Base-by-base conservation (phyloP, 2,113 vertebrate genomes). In the Microcebus griseorufus region DNA sequence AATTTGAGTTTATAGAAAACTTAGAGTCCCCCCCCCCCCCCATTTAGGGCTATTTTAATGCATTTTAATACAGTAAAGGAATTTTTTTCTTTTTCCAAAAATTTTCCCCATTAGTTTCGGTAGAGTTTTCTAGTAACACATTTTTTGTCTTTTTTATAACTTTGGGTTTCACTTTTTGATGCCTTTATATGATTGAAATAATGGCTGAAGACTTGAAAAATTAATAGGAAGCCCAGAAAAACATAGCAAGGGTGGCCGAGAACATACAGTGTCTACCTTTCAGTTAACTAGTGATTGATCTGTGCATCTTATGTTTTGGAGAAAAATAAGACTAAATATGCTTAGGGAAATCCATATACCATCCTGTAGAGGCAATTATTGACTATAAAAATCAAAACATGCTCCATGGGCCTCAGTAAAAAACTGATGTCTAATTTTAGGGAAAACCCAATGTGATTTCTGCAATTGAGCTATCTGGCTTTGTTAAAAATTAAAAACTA, bases 221-320 rank as follows among this genome's bases (percentile, higher is more conserved):
- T 51, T 45, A 13, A 4, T 9, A 0, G 6, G 1, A 3, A 48
- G 2, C 6, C 12, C 34, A 78, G 37, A 60, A 3, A 29, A 29
- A 75, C 6, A 25, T 22, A 60, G 7, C n/a, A 55, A 58, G 37
- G 11, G 2, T 95, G 69, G 5, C 23, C 9, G 4, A n/a, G 20
- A 5, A 48, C 20, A 11, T 2, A 4, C 2, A 72, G 4, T 45
- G 9, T 25, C 29, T 87, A 11, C 32, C 32, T 80, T 60, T 81
- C 12, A 23, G 13, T 72, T 73, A 67, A 27, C 18, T 64, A 64
- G 10, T 64, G 18, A 73, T 18, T 51, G 23, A 23, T 60, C 27
- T 64, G 17, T 39, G 7, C 3, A 60, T 29, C 18, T 17, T 34
- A 39, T 25, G 10, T 10, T 84, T 37, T 55, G 39, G 4, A 85